phyloP scores from a whole-genome alignment of 2,888 invertebrate genomes.

The Erpobdella octoculata region DNA sequence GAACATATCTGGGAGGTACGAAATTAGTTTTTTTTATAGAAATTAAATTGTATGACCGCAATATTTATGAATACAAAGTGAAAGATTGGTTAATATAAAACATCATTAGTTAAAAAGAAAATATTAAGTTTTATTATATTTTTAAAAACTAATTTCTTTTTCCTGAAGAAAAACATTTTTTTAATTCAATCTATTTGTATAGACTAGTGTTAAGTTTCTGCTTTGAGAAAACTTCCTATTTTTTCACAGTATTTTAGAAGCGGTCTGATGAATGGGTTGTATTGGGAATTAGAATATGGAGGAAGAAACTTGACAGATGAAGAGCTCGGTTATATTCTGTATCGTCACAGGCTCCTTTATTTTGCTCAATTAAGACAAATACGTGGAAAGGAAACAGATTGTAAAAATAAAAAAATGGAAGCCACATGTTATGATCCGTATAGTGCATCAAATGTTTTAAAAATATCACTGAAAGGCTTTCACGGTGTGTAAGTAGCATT shows the following conservation, averaged over 20 bases:
- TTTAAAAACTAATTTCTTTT: background rate
- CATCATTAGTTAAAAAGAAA: too few relatives aligned
- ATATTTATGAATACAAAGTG: too few relatives aligned
- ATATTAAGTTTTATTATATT: too few relatives aligned
- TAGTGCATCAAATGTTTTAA: background rate
- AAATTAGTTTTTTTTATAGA: background rate
- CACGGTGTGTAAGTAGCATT: constrained; percentile 1
- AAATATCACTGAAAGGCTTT: background rate
- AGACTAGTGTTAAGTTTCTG: background rate
- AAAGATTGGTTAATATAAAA: too few relatives aligned
- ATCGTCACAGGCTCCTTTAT: constrained; percentile 50
- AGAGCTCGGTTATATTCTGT: constrained; percentile 50
- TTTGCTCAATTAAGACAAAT: constrained; percentile 47
- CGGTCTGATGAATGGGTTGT: constrained; percentile 56
- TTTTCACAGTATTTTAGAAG: constrained; percentile 35
- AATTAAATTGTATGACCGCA: too few relatives aligned
- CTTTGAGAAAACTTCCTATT: background rate
- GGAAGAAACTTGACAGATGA: constrained; percentile 36
- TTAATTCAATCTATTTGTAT: background rate
- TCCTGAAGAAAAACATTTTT: background rate
- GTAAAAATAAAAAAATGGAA: background rate
- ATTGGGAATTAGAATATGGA: constrained; percentile 57
- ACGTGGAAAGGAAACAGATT: constrained; percentile 32
- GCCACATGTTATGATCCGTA: background rate
- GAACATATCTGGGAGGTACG: constrained; percentile 17